Evolutionary conservation across 1,140 invertebrate species (phyloP).

Genomic region (Bombus confusus): DNA sequence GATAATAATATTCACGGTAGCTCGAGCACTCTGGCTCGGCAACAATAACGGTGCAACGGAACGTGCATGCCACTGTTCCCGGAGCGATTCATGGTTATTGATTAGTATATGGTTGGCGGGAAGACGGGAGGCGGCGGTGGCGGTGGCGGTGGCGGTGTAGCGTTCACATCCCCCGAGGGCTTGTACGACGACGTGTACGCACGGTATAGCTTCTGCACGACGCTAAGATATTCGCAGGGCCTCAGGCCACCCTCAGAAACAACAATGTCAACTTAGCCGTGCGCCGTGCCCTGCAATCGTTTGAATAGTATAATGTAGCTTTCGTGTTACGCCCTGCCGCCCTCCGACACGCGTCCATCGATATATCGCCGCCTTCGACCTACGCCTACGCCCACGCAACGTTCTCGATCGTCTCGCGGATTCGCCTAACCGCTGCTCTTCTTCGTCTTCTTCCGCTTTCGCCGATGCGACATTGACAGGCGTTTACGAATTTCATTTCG

Average conservation of each 20-base stretch:
- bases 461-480: rapidly evolving
- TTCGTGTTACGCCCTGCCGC: conserved; percentile 70
- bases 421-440: background rate
- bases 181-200: conserved; percentile 69
- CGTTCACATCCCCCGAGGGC: conserved; percentile 74
- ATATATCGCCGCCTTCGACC: conserved; percentile 14
- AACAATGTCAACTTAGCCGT: conserved; percentile 80
- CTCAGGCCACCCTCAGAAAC: conserved; percentile 78
- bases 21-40: conserved; percentile 53
- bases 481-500: conserved; percentile 80
- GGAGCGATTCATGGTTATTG: conserved; percentile 79
- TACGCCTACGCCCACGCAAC: background rate
- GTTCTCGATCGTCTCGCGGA: background rate
- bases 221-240: conserved; percentile 78
- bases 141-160: conserved; percentile 60
- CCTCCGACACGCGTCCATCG: conserved; percentile 22
- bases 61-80: conserved; percentile 74
- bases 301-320: conserved; percentile 80
- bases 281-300: conserved; percentile 72
- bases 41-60: conserved; percentile 74
- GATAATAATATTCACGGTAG: conserved; percentile 71
- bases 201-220: conserved; percentile 58
- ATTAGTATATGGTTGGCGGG: conserved; percentile 73
- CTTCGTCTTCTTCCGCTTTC: background rate
- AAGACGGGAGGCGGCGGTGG: conserved; percentile 62